phyloP scores from a whole-genome alignment of 2,888 invertebrate species.

The Lamellibrachia satsuma region DNA sequence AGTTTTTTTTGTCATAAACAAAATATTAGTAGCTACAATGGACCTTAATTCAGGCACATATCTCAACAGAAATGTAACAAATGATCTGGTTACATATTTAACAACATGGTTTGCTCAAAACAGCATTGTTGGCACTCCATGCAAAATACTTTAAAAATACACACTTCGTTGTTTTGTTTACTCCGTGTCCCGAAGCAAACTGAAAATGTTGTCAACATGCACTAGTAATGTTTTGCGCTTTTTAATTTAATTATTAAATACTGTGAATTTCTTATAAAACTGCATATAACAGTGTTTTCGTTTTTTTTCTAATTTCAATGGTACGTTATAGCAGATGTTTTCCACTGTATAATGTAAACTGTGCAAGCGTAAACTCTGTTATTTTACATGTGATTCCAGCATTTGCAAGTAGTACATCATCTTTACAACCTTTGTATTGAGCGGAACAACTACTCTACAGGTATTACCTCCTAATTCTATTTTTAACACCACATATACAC shows the following conservation, averaged over 20 bases:
- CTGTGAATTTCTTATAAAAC: neutral
- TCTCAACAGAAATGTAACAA: neutral
- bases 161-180: neutral
- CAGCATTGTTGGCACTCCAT: neutral
- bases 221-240: neutral
- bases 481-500: neutral
- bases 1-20: neutral
- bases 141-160: neutral
- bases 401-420: neutral
- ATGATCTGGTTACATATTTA: neutral
- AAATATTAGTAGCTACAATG: neutral
- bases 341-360: neutral
- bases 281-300: neutral
- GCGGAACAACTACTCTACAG: neutral
- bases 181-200: neutral
- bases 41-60: conserved; percentile 6
- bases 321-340: conserved; percentile 2
- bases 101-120: neutral
- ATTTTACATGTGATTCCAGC: neutral
- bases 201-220: neutral
- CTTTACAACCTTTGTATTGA: neutral
- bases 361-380: neutral
- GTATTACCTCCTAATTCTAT: neutral
- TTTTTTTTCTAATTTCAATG: neutral
- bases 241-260: neutral